These are phyloP conservation scores for Lipophrys pholis DNA, from an alignment of 2,113 vertebrate species.

Conservation along the genomic window DNA sequence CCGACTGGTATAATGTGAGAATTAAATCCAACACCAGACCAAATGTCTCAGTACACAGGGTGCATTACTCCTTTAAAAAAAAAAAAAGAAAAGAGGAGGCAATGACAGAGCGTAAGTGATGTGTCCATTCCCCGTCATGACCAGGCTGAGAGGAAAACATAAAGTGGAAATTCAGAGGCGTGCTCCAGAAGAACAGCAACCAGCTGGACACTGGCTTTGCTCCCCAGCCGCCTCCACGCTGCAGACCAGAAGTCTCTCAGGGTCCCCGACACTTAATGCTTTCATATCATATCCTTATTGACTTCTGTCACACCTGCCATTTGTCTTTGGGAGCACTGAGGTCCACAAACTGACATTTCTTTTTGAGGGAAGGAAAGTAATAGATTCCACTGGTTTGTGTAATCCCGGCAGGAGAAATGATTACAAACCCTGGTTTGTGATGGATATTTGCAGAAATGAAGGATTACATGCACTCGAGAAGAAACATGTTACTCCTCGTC, in stretches of 20 bases:
- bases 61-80: slow-evolving; percentile 10
- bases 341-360: slow-evolving; percentile 82
- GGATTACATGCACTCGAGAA: slow-evolving; percentile 32
- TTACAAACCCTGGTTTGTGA: slow-evolving; percentile 55
- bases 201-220: slow-evolving; percentile 53
- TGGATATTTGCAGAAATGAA: slow-evolving; percentile 51
- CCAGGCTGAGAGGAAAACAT: slow-evolving; percentile 42
- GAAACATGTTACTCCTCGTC: slow-evolving; percentile 46
- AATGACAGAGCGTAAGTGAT: slow-evolving; percentile 17
- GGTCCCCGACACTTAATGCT: slow-evolving; percentile 83
- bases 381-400: slow-evolving; percentile 85
- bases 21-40: slow-evolving; percentile 30
- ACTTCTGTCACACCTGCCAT: slow-evolving; percentile 86
- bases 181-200: slow-evolving; percentile 36
- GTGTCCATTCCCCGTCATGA: slow-evolving; percentile 46
- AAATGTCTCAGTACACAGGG: slow-evolving; percentile 24
- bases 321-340: slow-evolving; percentile 87
- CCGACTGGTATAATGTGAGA: slow-evolving; percentile 26
- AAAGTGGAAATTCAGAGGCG: slow-evolving; percentile 26
- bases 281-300: slow-evolving; percentile 90
- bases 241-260: slow-evolving; percentile 73
- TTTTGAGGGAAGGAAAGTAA: slow-evolving; percentile 73
- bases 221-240: slow-evolving; percentile 71
- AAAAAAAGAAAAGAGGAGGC: slow-evolving; percentile 7
- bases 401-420: slow-evolving; percentile 50